Percentiles rank a stretch among this genome's conserved stretches.
Evolutionary conservation across 2,888 invertebrate genomes (phyloP).

Genomic region (Brassicogethes aeneus): DNA sequence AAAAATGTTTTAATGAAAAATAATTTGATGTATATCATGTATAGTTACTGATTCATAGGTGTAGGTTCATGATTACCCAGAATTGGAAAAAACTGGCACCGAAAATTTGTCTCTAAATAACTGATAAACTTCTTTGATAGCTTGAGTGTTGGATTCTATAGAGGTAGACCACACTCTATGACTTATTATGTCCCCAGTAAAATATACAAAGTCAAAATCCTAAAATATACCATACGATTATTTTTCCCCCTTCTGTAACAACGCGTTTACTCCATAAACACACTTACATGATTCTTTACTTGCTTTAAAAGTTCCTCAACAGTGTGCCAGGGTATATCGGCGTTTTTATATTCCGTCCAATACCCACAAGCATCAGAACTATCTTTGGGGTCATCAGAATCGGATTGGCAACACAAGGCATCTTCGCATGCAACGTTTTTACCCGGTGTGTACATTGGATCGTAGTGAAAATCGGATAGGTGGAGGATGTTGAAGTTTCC

Average conservation of each 20-base stretch:
- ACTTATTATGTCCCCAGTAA: slow-evolving; percentile 80
- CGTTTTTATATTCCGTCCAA: slow-evolving; percentile 2
- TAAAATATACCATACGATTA: no score
- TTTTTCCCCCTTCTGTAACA: no score
- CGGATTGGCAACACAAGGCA: background rate
- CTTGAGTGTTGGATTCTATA: slow-evolving; percentile 49
- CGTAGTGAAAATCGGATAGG: background rate
- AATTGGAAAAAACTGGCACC: slow-evolving; percentile 48
- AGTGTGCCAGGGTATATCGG: slow-evolving; percentile 3
- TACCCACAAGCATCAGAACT: slow-evolving; percentile 1
- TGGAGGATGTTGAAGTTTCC: background rate
- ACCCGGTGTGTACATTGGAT: background rate
- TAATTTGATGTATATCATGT: no score
- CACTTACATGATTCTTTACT: background rate
- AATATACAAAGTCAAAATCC: slow-evolving; percentile 55
- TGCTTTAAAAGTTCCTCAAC: background rate
- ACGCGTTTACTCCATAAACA: no score
- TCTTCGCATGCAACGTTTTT: background rate
- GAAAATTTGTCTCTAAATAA: slow-evolving; percentile 40
- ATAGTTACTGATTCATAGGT: slow-evolving; percentile 71
- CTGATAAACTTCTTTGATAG: slow-evolving; percentile 46
- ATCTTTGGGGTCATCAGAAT: background rate
- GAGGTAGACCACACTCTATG: slow-evolving; percentile 81
- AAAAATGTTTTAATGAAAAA: no score
- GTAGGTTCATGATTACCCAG: slow-evolving; percentile 64